These are phyloP conservation scores for Baryphthengus martii DNA, from an alignment of 2,113 vertebrate species.

Conservation along the genomic window DNA sequence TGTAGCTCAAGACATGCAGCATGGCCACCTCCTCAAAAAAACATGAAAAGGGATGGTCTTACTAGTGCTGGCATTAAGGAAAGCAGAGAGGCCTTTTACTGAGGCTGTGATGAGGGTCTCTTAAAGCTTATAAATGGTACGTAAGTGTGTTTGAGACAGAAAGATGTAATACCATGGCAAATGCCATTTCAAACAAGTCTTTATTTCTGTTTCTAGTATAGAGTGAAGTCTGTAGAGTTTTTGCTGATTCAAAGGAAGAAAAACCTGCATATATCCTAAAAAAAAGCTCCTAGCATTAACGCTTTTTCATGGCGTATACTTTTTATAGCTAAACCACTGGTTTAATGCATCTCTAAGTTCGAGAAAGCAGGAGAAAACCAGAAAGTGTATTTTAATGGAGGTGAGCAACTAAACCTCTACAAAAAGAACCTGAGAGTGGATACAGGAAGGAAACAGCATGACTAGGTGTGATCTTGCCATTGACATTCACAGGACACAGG, in stretches of 20 bases:
- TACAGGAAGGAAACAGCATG: neutral
- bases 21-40: neutral
- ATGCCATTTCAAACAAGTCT: neutral
- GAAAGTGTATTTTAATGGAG: neutral
- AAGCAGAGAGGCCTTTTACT: neutral
- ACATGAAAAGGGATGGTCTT: neutral
- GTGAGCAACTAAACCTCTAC: neutral
- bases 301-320: neutral
- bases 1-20: neutral
- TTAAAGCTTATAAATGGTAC: neutral
- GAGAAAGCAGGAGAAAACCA: neutral
- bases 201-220: neutral
- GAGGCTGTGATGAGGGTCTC: neutral
- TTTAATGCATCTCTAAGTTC: neutral
- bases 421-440: neutral
- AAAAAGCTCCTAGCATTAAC: neutral
- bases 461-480: neutral
- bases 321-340: neutral
- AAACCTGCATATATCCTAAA: neutral
- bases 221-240: neutral
- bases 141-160: neutral
- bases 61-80: neutral
- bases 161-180: accelerated
- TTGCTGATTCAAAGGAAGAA: neutral
- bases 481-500: neutral